Conservation (phyloP, 92 coral and sea anemone genomes). For the Desmophyllum pertusum region DNA sequence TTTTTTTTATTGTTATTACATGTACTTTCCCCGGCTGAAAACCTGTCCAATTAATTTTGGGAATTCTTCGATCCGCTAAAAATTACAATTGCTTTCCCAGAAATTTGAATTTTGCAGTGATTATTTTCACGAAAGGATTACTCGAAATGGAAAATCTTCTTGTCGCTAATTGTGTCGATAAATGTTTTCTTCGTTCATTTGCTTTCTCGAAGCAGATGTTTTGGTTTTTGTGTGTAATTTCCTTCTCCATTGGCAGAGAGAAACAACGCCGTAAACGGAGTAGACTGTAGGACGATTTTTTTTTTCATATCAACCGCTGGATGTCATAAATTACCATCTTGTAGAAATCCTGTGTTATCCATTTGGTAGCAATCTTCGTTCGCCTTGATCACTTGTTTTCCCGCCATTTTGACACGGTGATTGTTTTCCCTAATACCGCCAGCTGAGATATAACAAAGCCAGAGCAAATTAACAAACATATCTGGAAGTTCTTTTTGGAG, state of each 20-base stretch:
- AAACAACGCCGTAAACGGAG: not conserved
- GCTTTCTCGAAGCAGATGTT: slow-evolving; percentile 38
- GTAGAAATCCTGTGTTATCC: not conserved
- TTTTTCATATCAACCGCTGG: not conserved
- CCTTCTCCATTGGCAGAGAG: slow-evolving; percentile 27
- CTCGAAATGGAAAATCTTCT: not conserved
- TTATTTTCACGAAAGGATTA: not conserved
- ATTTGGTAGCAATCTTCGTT: slow-evolving; percentile 3
- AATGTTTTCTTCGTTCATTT: slow-evolving; percentile 39
- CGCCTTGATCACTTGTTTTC: slow-evolving; percentile 27
- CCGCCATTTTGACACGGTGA: slow-evolving; percentile 46
- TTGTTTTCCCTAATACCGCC: slow-evolving; percentile 34
- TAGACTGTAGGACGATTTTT: not conserved
- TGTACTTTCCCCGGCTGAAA: not conserved
- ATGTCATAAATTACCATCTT: not conserved
- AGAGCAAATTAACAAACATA: slow-evolving; percentile 33
- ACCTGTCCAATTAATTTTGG: not conserved
- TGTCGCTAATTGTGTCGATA: slow-evolving; percentile 19
- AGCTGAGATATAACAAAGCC: slow-evolving; percentile 38
- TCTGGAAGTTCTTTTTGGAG: slow-evolving; percentile 21
- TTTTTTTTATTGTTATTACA: not conserved
- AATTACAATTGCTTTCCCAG: not conserved
- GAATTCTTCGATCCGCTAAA: not conserved
- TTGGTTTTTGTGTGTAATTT: slow-evolving; percentile 28
- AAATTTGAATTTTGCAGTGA: not conserved